These are phyloP conservation scores for Heliconius sara DNA, from an alignment of 2,888 invertebrate genomes.

Conservation along the genomic window DNA sequence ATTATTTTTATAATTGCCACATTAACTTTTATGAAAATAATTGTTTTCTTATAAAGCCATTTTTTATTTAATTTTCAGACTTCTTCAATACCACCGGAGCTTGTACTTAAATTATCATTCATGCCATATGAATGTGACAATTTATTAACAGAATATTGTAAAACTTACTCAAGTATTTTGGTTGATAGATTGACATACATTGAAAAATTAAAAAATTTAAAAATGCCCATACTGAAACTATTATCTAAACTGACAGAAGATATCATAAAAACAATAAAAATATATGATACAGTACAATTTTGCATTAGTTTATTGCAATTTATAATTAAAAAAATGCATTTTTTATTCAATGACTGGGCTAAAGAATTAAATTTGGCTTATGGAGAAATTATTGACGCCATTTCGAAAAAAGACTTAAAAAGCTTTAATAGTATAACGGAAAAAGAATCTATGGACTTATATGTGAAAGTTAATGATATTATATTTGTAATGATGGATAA, in stretches of 20 bases:
- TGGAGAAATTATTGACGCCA: conserved; percentile 59
- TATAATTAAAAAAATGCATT: conserved; percentile 67
- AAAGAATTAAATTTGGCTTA: conserved; percentile 59
- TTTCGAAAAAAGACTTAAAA: conserved; percentile 59
- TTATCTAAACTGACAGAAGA: conserved; percentile 67
- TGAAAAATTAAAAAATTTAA: conserved; percentile 62
- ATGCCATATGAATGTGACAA: conserved; percentile 69
- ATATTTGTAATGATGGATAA: conserved; percentile 67
- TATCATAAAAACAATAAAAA: conserved; percentile 59
- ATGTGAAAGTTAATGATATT: conserved; percentile 67
- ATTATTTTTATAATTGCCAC: too few species aligned
- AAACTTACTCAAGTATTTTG: conserved; percentile 74
- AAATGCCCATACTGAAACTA: conserved; percentile 59
- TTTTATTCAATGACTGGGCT: conserved; percentile 58
- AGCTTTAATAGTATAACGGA: conserved; percentile 58
- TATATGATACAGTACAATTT: conserved; percentile 67
- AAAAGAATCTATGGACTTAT: conserved; percentile 59
- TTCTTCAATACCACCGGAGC: conserved; percentile 61
- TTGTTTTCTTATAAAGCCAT: too few species aligned
- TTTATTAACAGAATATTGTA: conserved; percentile 63
- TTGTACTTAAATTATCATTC: conserved; percentile 69
- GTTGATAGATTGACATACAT: conserved; percentile 67
- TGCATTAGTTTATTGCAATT: conserved; percentile 60
- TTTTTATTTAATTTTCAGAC: conserved; percentile 56
- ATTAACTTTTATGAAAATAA: too few species aligned